Evolutionary conservation across 2,888 invertebrate species (phyloP), one percentile per base, ranked within the genome.

Genomic region (Hetaerina titia): DNA sequence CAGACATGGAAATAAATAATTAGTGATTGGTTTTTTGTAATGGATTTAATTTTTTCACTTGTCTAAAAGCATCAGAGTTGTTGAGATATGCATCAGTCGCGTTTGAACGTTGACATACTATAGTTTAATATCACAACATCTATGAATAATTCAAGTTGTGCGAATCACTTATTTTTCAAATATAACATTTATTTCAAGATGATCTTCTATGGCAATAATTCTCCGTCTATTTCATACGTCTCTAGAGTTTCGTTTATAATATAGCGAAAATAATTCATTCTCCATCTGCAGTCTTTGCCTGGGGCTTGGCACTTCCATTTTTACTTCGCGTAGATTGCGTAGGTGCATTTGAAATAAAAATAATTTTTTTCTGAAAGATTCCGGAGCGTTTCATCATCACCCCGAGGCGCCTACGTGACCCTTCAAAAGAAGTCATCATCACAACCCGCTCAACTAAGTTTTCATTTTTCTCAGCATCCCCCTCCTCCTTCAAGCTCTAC

Each of bases 401-500:
- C 25, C 11, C 31, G 25, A 22, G 11, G 81, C 11, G 81, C 81
- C n/a, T 25, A 22, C 81, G 81, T 81, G 5, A 13, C 31, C 81
- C 81, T 81, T 11, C 25, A 31, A n/a, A 15, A 81, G 81, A 81
- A 92, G 56, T n/a, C 69, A 57, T 92, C 92, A 69, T 22, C 90
- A 11, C 90, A 69, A 64, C 64, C 69, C 69, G 56, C 56, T 89
- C 89, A 58, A 58, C 89, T 89, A 58, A 31, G 31, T 31, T 15
- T 31, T 31, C 81, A 81, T 81, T 81, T 92, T 92, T 74, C 56
- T 57, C 64, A 22, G 45, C 69, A n/a, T 58, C 69, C 69, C 13
- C 89, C 89, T 57, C 89, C 58, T 57, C 89, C 89, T 89, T 15
- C 89, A 5, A 89, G 56, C 57, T 56, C 45, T 89, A 45, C 57